Conservation (phyloP, 2,113 vertebrate species). For the Formicarius rufipectus region DNA sequence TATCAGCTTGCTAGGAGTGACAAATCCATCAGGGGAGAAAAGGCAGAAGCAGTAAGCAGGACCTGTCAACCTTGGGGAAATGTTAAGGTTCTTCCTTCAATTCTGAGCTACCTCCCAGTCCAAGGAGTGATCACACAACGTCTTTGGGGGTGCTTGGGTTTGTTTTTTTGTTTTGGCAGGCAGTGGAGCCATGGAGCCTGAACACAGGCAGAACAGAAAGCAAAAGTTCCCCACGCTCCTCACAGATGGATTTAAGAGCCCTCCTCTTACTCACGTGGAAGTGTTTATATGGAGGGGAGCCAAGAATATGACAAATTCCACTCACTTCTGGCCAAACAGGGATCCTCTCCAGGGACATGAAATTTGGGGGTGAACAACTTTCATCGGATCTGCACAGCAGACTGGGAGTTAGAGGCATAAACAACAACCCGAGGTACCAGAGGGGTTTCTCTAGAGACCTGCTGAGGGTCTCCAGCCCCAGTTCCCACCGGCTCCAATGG, state of each 20-base stretch:
- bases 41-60: not conserved
- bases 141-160: not conserved
- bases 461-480: not conserved
- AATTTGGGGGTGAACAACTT: not conserved
- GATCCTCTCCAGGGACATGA: not conserved
- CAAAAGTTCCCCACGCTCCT: not conserved
- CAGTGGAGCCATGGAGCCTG: not conserved
- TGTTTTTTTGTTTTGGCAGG: not conserved
- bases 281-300: not conserved
- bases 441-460: not conserved
- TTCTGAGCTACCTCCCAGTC: not conserved
- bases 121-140: not conserved
- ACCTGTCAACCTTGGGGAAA: not conserved
- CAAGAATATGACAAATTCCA: not conserved
- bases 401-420: not conserved
- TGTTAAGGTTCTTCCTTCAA: not conserved
- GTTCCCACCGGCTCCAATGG: fast-evolving
- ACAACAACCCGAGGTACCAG: not conserved
- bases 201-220: not conserved
- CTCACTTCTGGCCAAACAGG: not conserved
- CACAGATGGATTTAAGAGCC: not conserved
- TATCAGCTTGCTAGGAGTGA: not conserved
- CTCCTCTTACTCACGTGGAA: not conserved
- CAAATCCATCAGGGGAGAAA: not conserved
- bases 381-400: not conserved